Base-by-base conservation (phyloP, 2,888 invertebrate genomes). In the Lepeophtheirus nordmannii region DNA sequence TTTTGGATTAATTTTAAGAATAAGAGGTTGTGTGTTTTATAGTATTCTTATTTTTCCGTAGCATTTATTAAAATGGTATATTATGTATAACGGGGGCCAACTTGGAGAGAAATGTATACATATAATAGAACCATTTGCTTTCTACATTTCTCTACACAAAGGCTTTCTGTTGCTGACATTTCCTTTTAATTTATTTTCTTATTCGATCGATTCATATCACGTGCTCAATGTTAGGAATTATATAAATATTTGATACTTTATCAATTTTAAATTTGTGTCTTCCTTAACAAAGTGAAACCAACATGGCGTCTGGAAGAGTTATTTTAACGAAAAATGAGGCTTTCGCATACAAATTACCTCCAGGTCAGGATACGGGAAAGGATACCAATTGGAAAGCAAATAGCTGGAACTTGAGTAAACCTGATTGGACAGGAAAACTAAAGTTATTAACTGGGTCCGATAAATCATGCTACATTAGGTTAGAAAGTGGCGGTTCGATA, bases 341-440 rank as follows among this genome's bases (percentile, higher is more conserved):
- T 69, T 96, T 94, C 78, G 92, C 97, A 65, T 98, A 91, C 76
- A 91, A 90, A 83, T 91, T 98, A 76, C 97, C 97, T 65, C 96
- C 97, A 83, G 89, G 76, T 83, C 89, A 65, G 85, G 90, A 60
- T 94, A 91, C 75, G 82, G 93, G 78, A 93, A 93, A 73, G 92
- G 96, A 80, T 90, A 91, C 96, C 93, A 67, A 63, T 67, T 71
- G 22, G 75, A 96, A 97, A 79, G 98, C 97, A 71, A 91, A 93
- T 60, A 97, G 98, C 77, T 98, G 98, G 98, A 96, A 92, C 79
- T 80, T 98, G 68, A 88, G 91, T 73, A 87, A 87, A 72, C 98
- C 98, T n/a, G 88, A 94, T 73, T 98, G 97, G 97, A 91, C 90
- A 30, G 97, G 97, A 30, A 82, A 97, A 70, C 85, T 98, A 85